Evolutionary conservation across 2,797 vertebrate genomes (phyloP), one percentile per base, ranked within the genome.

Genomic region (Brotula barbata): DNA sequence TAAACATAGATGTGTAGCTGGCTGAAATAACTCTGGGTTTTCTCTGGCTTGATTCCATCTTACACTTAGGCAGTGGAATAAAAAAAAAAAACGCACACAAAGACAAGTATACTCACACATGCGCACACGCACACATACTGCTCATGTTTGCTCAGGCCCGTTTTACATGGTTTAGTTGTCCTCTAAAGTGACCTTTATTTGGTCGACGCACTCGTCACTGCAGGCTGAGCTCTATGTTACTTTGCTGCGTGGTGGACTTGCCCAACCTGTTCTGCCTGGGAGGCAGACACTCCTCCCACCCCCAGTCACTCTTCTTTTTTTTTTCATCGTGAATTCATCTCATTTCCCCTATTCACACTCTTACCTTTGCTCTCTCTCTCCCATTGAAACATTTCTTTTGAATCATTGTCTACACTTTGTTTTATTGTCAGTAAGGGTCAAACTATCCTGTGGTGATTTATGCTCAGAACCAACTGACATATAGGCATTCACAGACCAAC

Each of bases 161-260:
- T 79, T 82, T 79, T 65, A 54, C 75, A 71, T 67, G 50, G 71
- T 78, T 56, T 68, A 74, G 71, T 67, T 65, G 82, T 83, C 85
- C 88, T 89, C 75, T 72, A 68, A 39, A 6, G 51, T 87, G 88
- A 90, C 86, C 88, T 87, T 77, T 85, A 75, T 64, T 68, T 22
- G n/a, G 56, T 56, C 73, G 80, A 80, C 52, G 7, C 41, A 60
- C 64, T 75, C 43, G 47, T 75, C 46, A 72, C 60, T 20, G 47
- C 73, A 61, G 70, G 68, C 58, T 20, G 28, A 31, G 49, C 82
- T 63, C 47, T 56, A 54, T 68, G 65, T 64, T 64, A 41, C 61
- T 79, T 67, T 71, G 9, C 25, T 71, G 31, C 50, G 42, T 28
- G 7, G 51, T 70, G 72, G 69, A 89, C 88, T 83, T 68, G 87